Base-by-base conservation (phyloP, 2,888 invertebrate genomes). In the Choreutis nemorana region DNA sequence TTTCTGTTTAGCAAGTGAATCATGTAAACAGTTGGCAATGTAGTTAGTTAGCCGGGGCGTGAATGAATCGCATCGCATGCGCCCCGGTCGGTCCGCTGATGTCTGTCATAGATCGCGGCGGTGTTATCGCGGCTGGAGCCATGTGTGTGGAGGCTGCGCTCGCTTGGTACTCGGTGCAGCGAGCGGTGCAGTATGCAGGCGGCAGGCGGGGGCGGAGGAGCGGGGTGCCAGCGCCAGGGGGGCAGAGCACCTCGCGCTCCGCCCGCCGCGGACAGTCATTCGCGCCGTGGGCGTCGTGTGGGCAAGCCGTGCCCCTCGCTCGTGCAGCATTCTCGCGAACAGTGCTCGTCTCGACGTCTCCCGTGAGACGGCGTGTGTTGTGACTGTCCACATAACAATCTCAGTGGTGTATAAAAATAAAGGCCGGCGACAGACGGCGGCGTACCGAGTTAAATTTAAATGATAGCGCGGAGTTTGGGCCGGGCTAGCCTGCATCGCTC, bases 391-490 rank as follows among this genome's bases (percentile, higher is more conserved):
- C 52, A 54, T 40, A 50, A 56, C 53, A 64, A 61, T 58, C 56
- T 60, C 56, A 39, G 54, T 55, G 48, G 72, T 72, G 63, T 72
- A n/a, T n/a, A 75, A 71, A 77, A 77, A 77, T 75, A 75, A 72
- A 72, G 70, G 70, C 64, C 72, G 70, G 62, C 66, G 70, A 70
- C 70, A 72, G 68, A 73, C 75, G 55, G 34, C 62, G 58, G 59
- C 58, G 54, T 63, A 55, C 60, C 63, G 60, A 67, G 75, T 71
- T 77, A 78, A 70, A 75, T 73, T 71, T 78, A 77, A 77, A 77
- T 78, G 77, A 72, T 72, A 75, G 67, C 71, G 54, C 60, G 50
- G 54, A 66, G 58, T 50, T 50, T 53, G 59, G 53, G 60, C 66
- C 63, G 58, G 57, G 61, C 56, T 55, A 60, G 57, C 57, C 58